Conservation (phyloP, 2,113 vertebrate genomes). For the Crotalus helleri region DNA sequence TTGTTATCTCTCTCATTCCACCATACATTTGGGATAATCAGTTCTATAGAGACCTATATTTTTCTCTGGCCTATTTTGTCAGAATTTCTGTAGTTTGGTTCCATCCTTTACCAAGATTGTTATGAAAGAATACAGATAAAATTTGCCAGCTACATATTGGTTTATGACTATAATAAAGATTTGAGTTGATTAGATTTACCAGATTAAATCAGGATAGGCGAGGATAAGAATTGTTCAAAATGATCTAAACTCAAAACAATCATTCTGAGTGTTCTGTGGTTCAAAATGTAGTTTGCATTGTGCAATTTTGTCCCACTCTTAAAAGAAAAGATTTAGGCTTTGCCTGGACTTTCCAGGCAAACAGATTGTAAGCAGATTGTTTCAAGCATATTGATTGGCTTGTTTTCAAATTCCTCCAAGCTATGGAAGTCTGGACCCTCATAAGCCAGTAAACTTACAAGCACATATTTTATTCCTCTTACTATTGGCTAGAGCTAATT, state of each 20-base stretch:
- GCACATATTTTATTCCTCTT: neutral
- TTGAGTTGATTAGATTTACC: neutral
- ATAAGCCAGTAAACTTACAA: neutral
- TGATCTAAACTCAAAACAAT: neutral
- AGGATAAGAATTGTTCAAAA: neutral
- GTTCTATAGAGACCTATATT: neutral
- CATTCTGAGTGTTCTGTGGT: neutral
- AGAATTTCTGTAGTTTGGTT: neutral
- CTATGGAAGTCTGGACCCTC: neutral
- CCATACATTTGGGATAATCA: neutral
- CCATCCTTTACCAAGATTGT: neutral
- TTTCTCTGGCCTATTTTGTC: neutral
- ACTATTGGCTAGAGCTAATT: neutral
- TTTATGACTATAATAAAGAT: neutral
- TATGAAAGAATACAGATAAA: neutral
- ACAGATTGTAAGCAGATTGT: neutral
- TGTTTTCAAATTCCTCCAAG: neutral
- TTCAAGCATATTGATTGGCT: neutral
- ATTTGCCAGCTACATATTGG: neutral
- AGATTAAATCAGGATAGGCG: neutral
- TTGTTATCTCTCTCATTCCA: neutral
- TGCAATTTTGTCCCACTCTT: neutral
- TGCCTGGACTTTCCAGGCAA: neutral
- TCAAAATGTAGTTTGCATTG: neutral
- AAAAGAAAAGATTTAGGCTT: neutral